phyloP scores from a whole-genome alignment of 2,888 invertebrate genomes.

The Criorhina ranunculi region DNA sequence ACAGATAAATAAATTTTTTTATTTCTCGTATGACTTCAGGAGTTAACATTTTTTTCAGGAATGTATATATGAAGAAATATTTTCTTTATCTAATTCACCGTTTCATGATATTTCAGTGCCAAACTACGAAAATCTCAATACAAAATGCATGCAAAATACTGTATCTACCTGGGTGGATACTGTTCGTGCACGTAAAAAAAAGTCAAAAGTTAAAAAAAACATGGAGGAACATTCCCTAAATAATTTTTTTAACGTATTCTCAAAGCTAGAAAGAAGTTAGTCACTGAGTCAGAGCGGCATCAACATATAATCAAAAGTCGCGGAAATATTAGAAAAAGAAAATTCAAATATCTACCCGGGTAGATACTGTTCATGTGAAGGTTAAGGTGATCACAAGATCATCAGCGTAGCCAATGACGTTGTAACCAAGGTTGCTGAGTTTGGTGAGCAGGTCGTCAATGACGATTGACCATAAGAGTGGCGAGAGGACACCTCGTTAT shows the following conservation, averaged over 20 bases:
- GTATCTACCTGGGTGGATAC: too few species aligned
- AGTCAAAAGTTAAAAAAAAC: too few species aligned
- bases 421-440: too few species aligned
- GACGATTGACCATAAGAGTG: too few species aligned
- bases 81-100: slow-evolving; percentile 4
- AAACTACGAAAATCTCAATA: slow-evolving; percentile 5
- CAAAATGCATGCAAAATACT: neutral
- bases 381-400: too few species aligned
- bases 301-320: neutral
- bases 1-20: too few species aligned
- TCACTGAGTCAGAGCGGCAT: slow-evolving; percentile 10
- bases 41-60: too few species aligned
- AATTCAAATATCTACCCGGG: slow-evolving; percentile 19
- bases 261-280: slow-evolving; percentile 1
- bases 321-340: slow-evolving; percentile 16
- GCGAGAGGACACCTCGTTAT: too few species aligned
- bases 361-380: slow-evolving; percentile 17
- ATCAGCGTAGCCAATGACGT: too few species aligned
- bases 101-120: slow-evolving; percentile 5
- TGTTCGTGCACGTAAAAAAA: too few species aligned
- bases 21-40: too few species aligned
- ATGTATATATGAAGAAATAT: neutral
- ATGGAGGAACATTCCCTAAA: slow-evolving; percentile 7
- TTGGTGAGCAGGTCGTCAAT: too few species aligned
- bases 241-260: slow-evolving; percentile 9